Conservation (phyloP, 2,797 vertebrate species). For the Taenioides sp. region DNA sequence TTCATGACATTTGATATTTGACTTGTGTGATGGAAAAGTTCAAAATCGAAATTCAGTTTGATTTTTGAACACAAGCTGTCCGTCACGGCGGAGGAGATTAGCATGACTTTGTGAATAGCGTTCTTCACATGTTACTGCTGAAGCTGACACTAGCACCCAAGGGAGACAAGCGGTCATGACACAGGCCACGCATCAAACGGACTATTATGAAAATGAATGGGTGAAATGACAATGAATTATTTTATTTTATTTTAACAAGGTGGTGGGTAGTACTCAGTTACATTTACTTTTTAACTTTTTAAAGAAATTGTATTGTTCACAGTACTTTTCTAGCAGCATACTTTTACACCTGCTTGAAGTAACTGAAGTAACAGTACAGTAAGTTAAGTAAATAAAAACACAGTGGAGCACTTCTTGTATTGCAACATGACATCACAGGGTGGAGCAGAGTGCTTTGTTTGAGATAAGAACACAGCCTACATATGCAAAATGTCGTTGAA, state of each 20-base stretch:
- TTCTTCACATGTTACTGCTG: conserved; percentile 2
- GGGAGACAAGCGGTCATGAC: background rate
- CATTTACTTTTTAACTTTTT: too few species aligned
- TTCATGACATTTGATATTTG: conserved; percentile 8
- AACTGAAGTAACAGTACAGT: too few species aligned
- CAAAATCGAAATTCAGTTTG: background rate
- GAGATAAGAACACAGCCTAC: too few species aligned
- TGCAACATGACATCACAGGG: too few species aligned
- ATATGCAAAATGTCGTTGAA: too few species aligned
- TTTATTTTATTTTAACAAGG: background rate
- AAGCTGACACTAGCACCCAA: background rate
- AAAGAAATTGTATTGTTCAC: too few species aligned
- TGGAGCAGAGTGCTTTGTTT: too few species aligned
- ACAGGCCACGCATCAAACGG: background rate
- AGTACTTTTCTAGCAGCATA: too few species aligned
- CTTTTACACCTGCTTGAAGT: too few species aligned
- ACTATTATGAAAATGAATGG: background rate
- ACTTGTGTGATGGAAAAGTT: conserved; percentile 29
- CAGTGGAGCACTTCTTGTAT: too few species aligned
- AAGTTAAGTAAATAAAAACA: too few species aligned
- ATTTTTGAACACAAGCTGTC: background rate
- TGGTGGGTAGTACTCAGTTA: too few species aligned
- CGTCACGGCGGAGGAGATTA: background rate
- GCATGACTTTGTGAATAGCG: background rate
- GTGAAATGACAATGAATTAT: background rate